Evolutionary conservation across 2,797 vertebrate species (phyloP), one percentile per base, ranked within the genome.

Genomic region (Salarias fasciatus): DNA sequence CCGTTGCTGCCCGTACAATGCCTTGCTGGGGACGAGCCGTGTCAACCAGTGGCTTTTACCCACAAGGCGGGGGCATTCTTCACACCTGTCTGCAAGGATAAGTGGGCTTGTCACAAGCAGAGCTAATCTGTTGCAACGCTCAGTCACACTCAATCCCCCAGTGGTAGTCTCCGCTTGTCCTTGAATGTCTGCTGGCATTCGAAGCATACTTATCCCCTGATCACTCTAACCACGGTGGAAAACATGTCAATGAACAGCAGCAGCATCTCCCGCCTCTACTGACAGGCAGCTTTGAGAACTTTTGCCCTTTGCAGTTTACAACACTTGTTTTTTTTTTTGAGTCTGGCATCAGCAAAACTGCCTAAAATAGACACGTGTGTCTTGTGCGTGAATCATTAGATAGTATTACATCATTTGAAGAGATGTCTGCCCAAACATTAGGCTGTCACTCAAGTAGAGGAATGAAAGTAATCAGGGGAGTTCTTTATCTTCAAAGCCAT

Each of bases 31-130:
- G 67, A 85, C 50, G 72, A 72, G 66, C 75, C 31, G 15, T 91
- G 87, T 89, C 85, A 86, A 89, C 84, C 83, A 48, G 77, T 77
- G 84, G 85, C 79, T 86, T 86, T 81, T 86, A 86, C 82, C 89
- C 83, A 86, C 72, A 79, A 91, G 89, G 87, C 80, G 64, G 79
- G 84, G 83, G 83, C 88, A 90, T 90, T 90, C 88, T 91, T 92
- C 92, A 91, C 91, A 93, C 92, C 91, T 92, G 92, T 92, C 92
- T 87, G 65, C 86, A 70, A 87, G 89, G 88, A 93, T 93, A 92
- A 91, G 79, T 87, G 88, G 80, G 78, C 79, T 87, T 86, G 90
- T 91, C 88, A 89, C 84, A 73, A 85, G 86, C 85, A 86, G 77
- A 81, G 86, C 85, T 92, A 92, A 93, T 92, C 92, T 92, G 90